A percentile compares a stretch with the other conserved stretches of the same genome.
Conservation (phyloP, 2,113 vertebrate genomes). For the Oreochromis niloticus region DNA sequence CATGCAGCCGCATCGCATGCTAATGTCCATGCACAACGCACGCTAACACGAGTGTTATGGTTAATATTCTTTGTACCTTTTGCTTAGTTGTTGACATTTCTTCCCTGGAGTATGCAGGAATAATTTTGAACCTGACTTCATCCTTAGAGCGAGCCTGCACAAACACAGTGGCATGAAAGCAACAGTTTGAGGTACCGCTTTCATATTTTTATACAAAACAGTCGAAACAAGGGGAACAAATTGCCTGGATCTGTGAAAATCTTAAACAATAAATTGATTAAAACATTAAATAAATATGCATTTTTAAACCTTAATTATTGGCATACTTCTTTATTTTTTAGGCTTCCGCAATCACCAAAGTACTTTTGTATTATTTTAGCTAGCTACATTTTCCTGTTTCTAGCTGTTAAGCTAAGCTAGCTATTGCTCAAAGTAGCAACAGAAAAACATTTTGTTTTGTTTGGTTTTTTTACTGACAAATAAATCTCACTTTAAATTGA, state of each 20-base stretch:
- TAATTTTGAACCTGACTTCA: conserved; percentile 90
- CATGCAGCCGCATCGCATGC: not conserved
- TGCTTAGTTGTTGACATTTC: conserved; percentile 76
- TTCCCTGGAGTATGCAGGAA: conserved; percentile 81
- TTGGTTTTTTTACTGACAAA: not conserved
- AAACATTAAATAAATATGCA: not conserved
- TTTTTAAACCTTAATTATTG: not conserved
- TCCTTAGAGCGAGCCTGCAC: conserved; percentile 81
- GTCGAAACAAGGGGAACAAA: not conserved
- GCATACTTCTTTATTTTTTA: not conserved
- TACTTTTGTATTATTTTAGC: not conserved
- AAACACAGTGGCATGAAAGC: not conserved
- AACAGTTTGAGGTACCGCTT: not conserved
- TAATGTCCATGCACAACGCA: not conserved
- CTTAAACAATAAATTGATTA: not conserved
- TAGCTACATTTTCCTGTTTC: not conserved
- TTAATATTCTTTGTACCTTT: conserved; percentile 75
- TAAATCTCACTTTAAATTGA: not conserved
- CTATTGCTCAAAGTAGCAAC: not conserved
- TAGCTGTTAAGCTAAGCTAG: not conserved
- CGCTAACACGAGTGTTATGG: not conserved
- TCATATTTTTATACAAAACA: not conserved
- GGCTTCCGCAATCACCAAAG: not conserved
- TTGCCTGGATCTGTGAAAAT: not conserved
- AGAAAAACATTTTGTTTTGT: not conserved